Base-by-base conservation (phyloP, 1,140 invertebrate species). In the Caenorhabditis remanei region DNA sequence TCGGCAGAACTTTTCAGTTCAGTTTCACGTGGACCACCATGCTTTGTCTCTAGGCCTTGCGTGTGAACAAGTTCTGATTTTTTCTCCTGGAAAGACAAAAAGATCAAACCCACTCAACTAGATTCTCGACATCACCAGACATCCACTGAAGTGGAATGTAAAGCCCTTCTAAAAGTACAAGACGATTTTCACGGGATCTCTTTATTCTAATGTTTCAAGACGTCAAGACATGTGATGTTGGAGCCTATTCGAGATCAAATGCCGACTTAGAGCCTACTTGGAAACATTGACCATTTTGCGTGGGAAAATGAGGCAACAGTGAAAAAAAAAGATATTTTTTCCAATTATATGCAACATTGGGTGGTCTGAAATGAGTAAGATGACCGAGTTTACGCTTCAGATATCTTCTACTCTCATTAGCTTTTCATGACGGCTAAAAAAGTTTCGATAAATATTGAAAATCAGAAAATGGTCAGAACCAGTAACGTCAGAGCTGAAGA, bases 151-250 rank as follows among this genome's bases (percentile, higher is more conserved):
- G 40, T 71, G 40, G 61, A 63, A 63, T 63, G 11, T 21, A 40
- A 63, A 5, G 40, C 19, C 41, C 40, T 46, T 71, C 19, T 71
- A 71, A 71, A 8, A 71, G 65, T 71, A 16, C 65, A 71, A 71
- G 41, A 71, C 65, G 40, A 43, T 67, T 43, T 67, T 6, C 21
- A 11, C 11, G 6, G 55, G n/a, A 58, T 19, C 19, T n/a, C 55
- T n/a, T 58, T 58, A 19, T 32, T 63, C 32, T 32, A 32, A 40
- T 63, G 21, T 63, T 40, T 32, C 24, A 63, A 63, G 61, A 63
- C 61, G 61, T 63, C 61, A 63, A 32, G 13, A 32, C 61, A 21
- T 63, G 61, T 63, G 61, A 63, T 63, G 61, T 63, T 63, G 61
- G 61, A 63, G 61, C 61, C 21, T 63, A 53, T 53, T 53, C 50